phyloP scores from a whole-genome alignment of 2,113 vertebrate genomes.

The Pimephales promelas region DNA sequence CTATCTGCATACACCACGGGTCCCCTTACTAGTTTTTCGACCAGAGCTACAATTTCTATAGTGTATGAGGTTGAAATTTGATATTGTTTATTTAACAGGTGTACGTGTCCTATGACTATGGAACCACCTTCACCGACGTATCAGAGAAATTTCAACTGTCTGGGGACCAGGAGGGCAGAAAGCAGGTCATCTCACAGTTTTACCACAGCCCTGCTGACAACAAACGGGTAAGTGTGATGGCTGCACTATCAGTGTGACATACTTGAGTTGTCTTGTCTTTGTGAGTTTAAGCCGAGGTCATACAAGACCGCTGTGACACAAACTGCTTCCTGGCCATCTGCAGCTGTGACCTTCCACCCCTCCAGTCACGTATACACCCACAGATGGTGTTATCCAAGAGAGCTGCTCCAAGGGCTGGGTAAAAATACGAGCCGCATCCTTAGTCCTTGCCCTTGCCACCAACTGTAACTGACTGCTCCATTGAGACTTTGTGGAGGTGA shows the following conservation, averaged over 20 bases:
- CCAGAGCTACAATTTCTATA: not conserved
- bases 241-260: not conserved
- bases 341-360: not conserved
- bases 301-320: not conserved
- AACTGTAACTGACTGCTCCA: conserved; percentile 19
- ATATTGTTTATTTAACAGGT: conserved; percentile 75
- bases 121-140: conserved; percentile 85
- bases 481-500: conserved; percentile 7
- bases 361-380: not conserved
- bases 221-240: conserved; percentile 81
- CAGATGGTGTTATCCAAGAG: conserved; percentile 15
- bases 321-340: not conserved
- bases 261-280: not conserved
- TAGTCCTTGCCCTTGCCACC: conserved; percentile 38
- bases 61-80: not conserved
- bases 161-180: conserved; percentile 67
- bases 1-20: no score
- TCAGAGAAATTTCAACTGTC: conserved; percentile 82
- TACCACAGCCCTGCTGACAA: conserved; percentile 97
- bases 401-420: not conserved
- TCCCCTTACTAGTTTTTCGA: not conserved
- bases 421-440: conserved; percentile 2
- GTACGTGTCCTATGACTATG: conserved; percentile 93
- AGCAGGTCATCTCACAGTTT: conserved; percentile 92
- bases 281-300: conserved; percentile 18